Evolutionary conservation across 2,888 invertebrate species (phyloP).

Genomic region (Galerucella pusilla): DNA sequence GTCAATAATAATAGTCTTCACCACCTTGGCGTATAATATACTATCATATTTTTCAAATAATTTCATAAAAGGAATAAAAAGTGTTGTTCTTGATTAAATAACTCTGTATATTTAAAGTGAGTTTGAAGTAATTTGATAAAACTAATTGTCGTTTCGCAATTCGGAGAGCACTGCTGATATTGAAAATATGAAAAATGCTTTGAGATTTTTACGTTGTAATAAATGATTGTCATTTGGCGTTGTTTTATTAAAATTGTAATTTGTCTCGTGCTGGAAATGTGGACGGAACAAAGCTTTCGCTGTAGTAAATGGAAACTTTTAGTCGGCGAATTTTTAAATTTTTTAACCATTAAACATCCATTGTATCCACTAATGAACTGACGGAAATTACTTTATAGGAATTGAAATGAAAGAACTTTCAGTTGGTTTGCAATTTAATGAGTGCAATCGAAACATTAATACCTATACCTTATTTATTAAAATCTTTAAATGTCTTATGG

Average conservation of each 20-base stretch:
- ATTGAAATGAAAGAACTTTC: not conserved
- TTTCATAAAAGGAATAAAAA: not conserved
- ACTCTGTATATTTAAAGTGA: not conserved
- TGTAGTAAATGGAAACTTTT: not conserved
- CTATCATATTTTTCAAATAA: too few relatives aligned
- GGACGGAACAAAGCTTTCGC: constrained; percentile 5
- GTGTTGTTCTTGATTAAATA: not conserved
- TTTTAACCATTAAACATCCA: not conserved
- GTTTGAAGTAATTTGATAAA: constrained; percentile 14
- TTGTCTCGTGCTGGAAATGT: constrained; percentile 25
- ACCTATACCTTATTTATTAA: too few relatives aligned
- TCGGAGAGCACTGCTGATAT: constrained; percentile 20
- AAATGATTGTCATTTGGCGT: constrained; percentile 27
- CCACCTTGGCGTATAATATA: too few relatives aligned
- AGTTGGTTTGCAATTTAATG: too few relatives aligned
- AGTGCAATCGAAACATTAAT: too few relatives aligned
- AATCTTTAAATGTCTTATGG: too few relatives aligned
- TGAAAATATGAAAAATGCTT: constrained; percentile 32
- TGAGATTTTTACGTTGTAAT: constrained; percentile 28
- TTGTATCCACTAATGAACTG: not conserved
- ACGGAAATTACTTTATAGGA: not conserved
- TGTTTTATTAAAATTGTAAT: constrained; percentile 33
- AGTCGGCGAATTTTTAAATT: not conserved
- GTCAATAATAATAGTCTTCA: too few relatives aligned
- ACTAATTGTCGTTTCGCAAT: constrained; percentile 20